Base-by-base conservation (phyloP, 2,797 vertebrate genomes). In the Cryptoblepharus egeriae region DNA sequence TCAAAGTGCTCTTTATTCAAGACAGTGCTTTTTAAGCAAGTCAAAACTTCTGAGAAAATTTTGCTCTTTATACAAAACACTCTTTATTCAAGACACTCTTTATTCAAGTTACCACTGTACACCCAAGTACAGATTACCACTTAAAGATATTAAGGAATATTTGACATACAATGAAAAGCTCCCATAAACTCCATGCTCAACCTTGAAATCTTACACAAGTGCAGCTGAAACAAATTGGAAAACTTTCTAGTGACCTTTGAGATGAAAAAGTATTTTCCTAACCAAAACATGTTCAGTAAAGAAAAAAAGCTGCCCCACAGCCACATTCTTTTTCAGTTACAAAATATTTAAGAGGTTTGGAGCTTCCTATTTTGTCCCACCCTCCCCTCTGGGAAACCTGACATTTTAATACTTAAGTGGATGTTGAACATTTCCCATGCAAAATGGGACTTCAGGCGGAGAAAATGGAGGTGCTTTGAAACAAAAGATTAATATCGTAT, bases 381-480 rank as follows among this genome's bases (percentile, higher is more conserved):
- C 0, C n/a, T 80, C 24, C 4, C 30, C 37, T n/a, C 52, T 60
- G 74, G 42, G 42, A 63, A 77, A 71, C 39, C 49, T 76, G 74
- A 26, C n/a, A 13, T 57, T 64, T 35, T 69, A 76, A 30, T 82
- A 5, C 8, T 57, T 77, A 79, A 16, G 55, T 69, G 24, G 30
- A 8, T 58, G 69, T 26, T 85, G 65, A 42, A 57, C 73, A 77
- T 79, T 68, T 74, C 55, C 18, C 4, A 63, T 79, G 69, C 12
- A 39, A 75, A 75, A 74, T 75, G 82, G 88, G 74, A 9, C 63
- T 58, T 63, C 0, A 80, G 80, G 24, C 4, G 65, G 49, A 82
- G 82, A 70, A 83, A 86, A 89, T 82, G 68, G 75, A 88, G 45
- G 3, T 85, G 76, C 88, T 91, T 85, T 89, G 80, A 84, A 92